Evolutionary conservation across 2,797 vertebrate species (phyloP), one percentile per base, ranked within the genome.

Genomic region (Rhinella marina): DNA sequence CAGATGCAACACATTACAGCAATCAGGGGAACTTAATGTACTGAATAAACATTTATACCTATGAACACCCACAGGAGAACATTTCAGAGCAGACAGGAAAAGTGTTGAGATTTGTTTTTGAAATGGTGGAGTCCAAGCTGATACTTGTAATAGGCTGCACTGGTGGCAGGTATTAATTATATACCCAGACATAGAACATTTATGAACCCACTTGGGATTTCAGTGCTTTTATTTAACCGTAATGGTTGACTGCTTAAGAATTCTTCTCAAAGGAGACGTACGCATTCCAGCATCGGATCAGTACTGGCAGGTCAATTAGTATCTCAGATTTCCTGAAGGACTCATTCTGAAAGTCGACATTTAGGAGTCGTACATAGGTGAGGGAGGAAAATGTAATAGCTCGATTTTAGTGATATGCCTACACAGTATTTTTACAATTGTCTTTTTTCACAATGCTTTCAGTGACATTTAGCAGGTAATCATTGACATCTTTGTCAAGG

Each of bases 31-130:
- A 79, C 29, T 86, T 66, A 79, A 68, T 77, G 62, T 56, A 68
- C 41, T 77, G 50, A 77, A 86, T 86, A 86, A 86, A 86, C 84
- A 86, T 86, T 86, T 48, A 57, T 79, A 86, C 75, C 50, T 56
- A 48, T n/a, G 48, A 62, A 50, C 23, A 77, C 25, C n/a, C 84
- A 57, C 54, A 83, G 82, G 68, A 59, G 68, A 84, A 73, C 82
- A 21, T 25, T 83, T 72, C 50, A 72, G 27, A 54, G 10, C 11
- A 14, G 27, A 81, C 29, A 23, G 21, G 25, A 73, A 56, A 27
- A 84, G 19, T 19, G 0, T 57, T 0, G 1, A 3, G 3, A 50
- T 84, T 73, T n/a, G 1, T 10, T 59, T 84, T 41, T 8, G 17
- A 59, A 21, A 72, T n/a, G 19, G 48, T 12, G 21, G 25, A 57